Evolutionary conservation across 2,888 invertebrate genomes (phyloP).

Genomic region (Apodemia duryi): DNA sequence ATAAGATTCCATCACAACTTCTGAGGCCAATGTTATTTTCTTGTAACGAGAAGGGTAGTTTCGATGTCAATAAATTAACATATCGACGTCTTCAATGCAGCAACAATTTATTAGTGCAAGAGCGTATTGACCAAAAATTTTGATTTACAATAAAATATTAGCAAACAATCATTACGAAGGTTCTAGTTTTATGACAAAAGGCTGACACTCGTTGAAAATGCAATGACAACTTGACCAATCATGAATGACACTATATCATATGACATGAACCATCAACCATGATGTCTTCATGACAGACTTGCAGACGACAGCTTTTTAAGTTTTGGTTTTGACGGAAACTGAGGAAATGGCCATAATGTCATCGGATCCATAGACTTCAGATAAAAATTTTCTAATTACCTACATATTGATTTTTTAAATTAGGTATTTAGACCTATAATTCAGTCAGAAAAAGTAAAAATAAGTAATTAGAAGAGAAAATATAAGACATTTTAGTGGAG

Average conservation of each 20-base stretch:
- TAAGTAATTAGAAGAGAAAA: too few relatives aligned
- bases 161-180: conserved; percentile 37
- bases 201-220: conserved; percentile 50
- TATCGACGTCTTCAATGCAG: conserved; percentile 13
- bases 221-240: conserved; percentile 39
- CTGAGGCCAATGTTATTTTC: conserved; percentile 50
- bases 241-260: conserved; percentile 42
- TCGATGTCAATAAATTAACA: conserved; percentile 21
- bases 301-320: too few relatives aligned
- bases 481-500: too few relatives aligned
- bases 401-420: too few relatives aligned
- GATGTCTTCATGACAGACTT: too few relatives aligned
- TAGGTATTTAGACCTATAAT: too few relatives aligned
- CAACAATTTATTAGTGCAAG: conserved; percentile 17
- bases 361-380: too few relatives aligned
- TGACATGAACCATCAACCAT: neutral
- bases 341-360: too few relatives aligned
- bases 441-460: too few relatives aligned
- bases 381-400: too few relatives aligned
- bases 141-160: conserved; percentile 23
- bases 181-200: conserved; percentile 53
- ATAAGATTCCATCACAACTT: conserved; percentile 70
- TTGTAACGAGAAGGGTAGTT: conserved; percentile 33
- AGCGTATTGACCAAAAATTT: conserved; percentile 22
- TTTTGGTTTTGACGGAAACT: too few relatives aligned